phyloP scores from a whole-genome alignment of 2,888 invertebrate species.

The Mythimna impura region DNA sequence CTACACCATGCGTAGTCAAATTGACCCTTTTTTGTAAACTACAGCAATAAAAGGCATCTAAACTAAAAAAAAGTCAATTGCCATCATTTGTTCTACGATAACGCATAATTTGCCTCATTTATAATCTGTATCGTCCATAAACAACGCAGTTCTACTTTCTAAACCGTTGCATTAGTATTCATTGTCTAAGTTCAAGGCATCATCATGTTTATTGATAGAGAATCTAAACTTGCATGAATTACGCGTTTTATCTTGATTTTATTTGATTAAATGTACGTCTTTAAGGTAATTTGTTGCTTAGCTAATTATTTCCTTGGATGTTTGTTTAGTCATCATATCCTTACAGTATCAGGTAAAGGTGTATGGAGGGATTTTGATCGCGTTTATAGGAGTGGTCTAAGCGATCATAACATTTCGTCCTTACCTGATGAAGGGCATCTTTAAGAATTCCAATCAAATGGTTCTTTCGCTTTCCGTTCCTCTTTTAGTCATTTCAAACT shows the following conservation, averaged over 20 bases:
- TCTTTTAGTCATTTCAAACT: too few relatives aligned
- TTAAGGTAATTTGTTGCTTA: constrained; percentile 5
- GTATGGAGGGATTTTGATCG: too few relatives aligned
- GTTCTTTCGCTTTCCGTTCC: too few relatives aligned
- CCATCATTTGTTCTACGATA: constrained; percentile 35
- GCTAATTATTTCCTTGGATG: constrained; percentile 17
- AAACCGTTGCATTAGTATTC: constrained; percentile 46
- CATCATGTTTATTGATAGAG: constrained; percentile 46
- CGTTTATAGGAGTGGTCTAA: too few relatives aligned
- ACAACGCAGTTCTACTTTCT: constrained; percentile 57
- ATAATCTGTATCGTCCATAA: constrained; percentile 51
- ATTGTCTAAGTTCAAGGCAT: constrained; percentile 61
- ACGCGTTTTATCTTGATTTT: constrained; percentile 37
- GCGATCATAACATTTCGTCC: too few relatives aligned
- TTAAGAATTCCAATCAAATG: too few relatives aligned
- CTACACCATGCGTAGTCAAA: constrained; percentile 3
- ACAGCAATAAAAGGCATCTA: constrained; percentile 35
- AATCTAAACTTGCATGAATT: constrained; percentile 30
- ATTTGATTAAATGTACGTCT: constrained; percentile 22
- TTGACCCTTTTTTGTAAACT: constrained; percentile 13
- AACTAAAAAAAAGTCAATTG: constrained; percentile 40
- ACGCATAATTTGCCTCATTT: constrained; percentile 48
- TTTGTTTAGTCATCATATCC: background rate
- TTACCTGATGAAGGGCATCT: too few relatives aligned
- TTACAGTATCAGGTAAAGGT: too few relatives aligned